Evolutionary conservation across 2,113 vertebrate genomes (phyloP), one percentile per base, ranked within the genome.

Genomic region (Entelurus aequoreus): DNA sequence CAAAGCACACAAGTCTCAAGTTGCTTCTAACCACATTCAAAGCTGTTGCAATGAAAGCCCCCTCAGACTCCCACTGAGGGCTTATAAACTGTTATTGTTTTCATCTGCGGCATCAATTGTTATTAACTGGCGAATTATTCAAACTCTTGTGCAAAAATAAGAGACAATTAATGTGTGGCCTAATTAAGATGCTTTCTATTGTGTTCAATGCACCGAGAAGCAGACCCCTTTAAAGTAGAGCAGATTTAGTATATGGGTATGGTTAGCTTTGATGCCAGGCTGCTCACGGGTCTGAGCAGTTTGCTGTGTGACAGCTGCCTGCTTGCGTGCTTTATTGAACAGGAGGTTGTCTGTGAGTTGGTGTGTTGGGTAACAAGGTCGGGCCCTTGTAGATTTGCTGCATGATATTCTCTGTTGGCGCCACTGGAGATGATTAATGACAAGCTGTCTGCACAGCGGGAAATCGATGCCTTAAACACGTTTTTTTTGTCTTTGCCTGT

Each of bases 301-400:
- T n/a, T 4, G 11, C 14, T 13, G 52, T 44, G 54, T 54, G 64
- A 37, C 36, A 64, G 42, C 47, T 19, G 9, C 1, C 49, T 8
- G 0, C 50, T 76, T 79, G 74, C 65, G 76, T 75, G 48, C 35
- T 69, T 47, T 83, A 92, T 90, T 72, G 87, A 92, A 88, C 87
- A 77, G 83, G 63, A 83, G 84, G 86, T 84, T 15, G 85, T 88
- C 81, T 74, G 88, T 80, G 84, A 88, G 87, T 86, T 60, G 56
- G 44, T 68, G 70, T 59, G 51, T 8, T 40, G 69, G 87, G 82
- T 75, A 79, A 89, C 86, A 88, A 88, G 47, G 79, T 69, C 77
- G 66, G 81, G 82, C 82, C 80, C 40, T 61, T 81, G 19, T 62
- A 71, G 85, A 81, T 82, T 84, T 80, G 74, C 79, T 68, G 68